Evolutionary conservation across 1,140 invertebrate species (phyloP), one percentile per base, ranked within the genome.

Genomic region (Rhopalosiphum maidis): DNA sequence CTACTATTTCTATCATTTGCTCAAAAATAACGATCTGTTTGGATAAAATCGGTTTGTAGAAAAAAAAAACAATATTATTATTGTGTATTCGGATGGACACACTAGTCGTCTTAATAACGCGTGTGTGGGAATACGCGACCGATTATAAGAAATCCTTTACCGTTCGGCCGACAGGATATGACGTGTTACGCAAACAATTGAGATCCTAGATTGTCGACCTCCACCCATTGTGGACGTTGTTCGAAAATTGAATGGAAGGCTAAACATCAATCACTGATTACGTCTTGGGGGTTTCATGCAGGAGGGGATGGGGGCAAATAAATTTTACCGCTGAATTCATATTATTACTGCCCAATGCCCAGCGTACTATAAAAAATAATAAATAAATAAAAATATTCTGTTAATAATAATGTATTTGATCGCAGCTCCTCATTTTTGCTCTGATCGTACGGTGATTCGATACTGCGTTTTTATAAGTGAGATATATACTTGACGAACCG

Each of bases 121-220:
- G 30, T 51, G 30, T 51, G 68, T 83, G 68, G 43, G 68, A 92
- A 82, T 83, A 92, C 21, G 68, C 35, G 82, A 30, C 82, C 82
- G 82, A 90, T 68, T 43, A 41, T 90, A 90, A 93, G 48, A 82
- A 37, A 93, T 55, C n/a, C 77, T 93, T 93, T 51, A 86, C 46
- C 77, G 35, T 86, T 68, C 37, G 48, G 18, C 91, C 68, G 91
- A 93, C 91, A 85, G 77, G 91, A 93, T 85, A 85, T 55, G 91
- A 93, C 77, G 91, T 86, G 91, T 54, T 86, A 86, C 91, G 91
- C 91, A 93, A 93, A 93, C 91, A 93, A 93, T 93, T 86, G 82
- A 85, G 77, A 85, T 93, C 82, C 48, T 22, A 86, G 91, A 86
- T 85, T 86, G 91, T 54, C 77, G 46, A 93, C 48, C 77, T 86